Base-by-base conservation (phyloP, 2,888 invertebrate species). In the Agrilus cyanescens region DNA sequence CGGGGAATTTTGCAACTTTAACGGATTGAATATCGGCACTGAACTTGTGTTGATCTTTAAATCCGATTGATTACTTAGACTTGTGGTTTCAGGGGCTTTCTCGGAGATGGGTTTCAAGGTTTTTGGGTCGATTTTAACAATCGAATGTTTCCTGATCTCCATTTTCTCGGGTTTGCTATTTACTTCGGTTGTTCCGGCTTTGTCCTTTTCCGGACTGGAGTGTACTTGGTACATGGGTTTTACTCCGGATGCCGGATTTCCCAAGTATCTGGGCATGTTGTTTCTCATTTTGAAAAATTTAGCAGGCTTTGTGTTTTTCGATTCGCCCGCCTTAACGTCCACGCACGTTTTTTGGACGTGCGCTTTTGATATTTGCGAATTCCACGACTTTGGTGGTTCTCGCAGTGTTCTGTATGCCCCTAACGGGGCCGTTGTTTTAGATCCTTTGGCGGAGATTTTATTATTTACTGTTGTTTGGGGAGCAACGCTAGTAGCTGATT, bases 321-420 rank as follows among this genome's bases (percentile, higher is more conserved):
- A 48, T 43, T 63, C 63, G 2, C 51, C 46, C 37, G 51, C 43
- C 38, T 52, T 49, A 47, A 55, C 53, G 1, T 50, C 46, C 34
- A 52, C 53, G 4, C 53, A 42, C 8, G 58, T 50, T 45, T 61
- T 63, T 33, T 50, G 57, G 32, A 63, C 59, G 51, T 69, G 67
- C 39, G 70, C 69, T 46, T 72, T 67, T 2, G 74, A 69, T 31
- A 76, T 63, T 34, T 73, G 74, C 3, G 76, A 76, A 57, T 76
- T 76, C 76, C 76, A 76, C 12, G 71, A 70, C 54, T 74, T 75
- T 0, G 76, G 75, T 0, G 76, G 74, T 51, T 72, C 71, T 14
- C 74, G 66, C 8, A 76, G 58, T 1, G 76, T 76, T 53, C 76
- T 78, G 52, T 76, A 76, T 1, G 25, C 25, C 8, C 73, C 72